These are phyloP conservation scores for Syngnathus rostellatus DNA, from an alignment of 2,797 vertebrate genomes.

Conservation along the genomic window DNA sequence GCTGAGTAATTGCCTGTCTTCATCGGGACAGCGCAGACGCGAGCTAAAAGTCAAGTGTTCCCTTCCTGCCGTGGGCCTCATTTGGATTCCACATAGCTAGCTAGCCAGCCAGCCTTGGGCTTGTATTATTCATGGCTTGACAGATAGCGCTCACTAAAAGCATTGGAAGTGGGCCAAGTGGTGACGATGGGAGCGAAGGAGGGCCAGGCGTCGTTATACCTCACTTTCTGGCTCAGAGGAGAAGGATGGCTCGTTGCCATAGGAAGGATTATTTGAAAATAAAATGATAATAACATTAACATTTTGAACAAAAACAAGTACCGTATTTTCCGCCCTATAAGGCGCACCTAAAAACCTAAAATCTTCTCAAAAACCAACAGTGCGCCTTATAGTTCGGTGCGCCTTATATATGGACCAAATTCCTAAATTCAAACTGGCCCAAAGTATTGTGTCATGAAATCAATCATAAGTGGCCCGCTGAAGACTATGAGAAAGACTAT, in stretches of 20 bases:
- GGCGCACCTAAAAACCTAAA: no score
- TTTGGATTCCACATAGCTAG: conserved; percentile 85
- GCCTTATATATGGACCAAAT: no score
- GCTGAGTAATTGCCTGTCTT: conserved; percentile 97
- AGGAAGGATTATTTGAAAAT: conserved; percentile 2
- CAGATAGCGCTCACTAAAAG: conserved; percentile 98
- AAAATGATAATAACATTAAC: background rate
- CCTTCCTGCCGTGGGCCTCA: conserved; percentile 92
- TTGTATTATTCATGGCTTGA: conserved; percentile 99
- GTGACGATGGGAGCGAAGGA: conserved; percentile 58
- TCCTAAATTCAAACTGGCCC: no score
- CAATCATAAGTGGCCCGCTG: no score
- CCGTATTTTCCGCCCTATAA: no score
- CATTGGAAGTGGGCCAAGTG: conserved; percentile 89
- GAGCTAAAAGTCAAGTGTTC: conserved; percentile 87
- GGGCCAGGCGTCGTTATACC: conserved; percentile 29
- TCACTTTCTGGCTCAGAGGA: conserved; percentile 32
- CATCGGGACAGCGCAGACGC: conserved; percentile 78
- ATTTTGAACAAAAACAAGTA: background rate
- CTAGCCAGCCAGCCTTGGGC: conserved; percentile 76
- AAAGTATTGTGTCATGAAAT: no score
- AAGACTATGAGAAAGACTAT: no score
- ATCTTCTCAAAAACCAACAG: no score
- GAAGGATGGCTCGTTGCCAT: conserved; percentile 68
- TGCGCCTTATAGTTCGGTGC: no score